These are phyloP conservation scores for Tenodera sinensis DNA, from an alignment of 2,888 invertebrate species.

Conservation along the genomic window DNA sequence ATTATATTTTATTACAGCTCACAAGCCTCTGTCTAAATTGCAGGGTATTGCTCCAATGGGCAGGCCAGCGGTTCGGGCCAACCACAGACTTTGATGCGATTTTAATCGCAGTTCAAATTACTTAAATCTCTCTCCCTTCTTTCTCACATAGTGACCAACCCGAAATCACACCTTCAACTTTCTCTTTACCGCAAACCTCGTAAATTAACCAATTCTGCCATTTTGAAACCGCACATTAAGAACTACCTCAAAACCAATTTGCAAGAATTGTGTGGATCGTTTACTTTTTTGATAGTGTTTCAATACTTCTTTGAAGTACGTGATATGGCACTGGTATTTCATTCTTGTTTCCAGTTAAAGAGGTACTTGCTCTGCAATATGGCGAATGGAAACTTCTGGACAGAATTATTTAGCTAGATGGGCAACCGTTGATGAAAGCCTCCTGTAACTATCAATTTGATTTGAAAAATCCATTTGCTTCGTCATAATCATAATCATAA, in stretches of 20 bases:
- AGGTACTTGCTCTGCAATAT: too few species aligned
- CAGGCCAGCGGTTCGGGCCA: background rate
- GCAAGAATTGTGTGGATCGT: background rate
- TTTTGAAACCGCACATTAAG: background rate
- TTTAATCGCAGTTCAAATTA: slow-evolving; percentile 2
- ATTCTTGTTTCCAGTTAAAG: too few species aligned
- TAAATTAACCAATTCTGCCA: background rate
- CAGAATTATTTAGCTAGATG: too few species aligned
- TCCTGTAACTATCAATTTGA: too few species aligned
- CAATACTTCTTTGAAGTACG: too few species aligned
- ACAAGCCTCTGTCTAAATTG: background rate
- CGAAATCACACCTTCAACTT: background rate
- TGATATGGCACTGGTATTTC: background rate
- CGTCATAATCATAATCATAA: too few species aligned
- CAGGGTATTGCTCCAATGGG: background rate
- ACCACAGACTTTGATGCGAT: slow-evolving; percentile 9
- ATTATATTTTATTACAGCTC: background rate
- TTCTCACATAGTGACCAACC: background rate
- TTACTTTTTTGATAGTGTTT: background rate
- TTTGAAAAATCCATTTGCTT: too few species aligned
- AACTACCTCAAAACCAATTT: background rate
- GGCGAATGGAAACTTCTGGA: too few species aligned
- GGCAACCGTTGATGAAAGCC: too few species aligned
- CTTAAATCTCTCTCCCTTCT: background rate
- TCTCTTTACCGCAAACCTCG: background rate